A percentile compares a stretch with the other conserved stretches of the same genome.
These are phyloP conservation scores for Ophioninae sp. DNA, from an alignment of 2,888 invertebrate species.

Conservation along the genomic window DNA sequence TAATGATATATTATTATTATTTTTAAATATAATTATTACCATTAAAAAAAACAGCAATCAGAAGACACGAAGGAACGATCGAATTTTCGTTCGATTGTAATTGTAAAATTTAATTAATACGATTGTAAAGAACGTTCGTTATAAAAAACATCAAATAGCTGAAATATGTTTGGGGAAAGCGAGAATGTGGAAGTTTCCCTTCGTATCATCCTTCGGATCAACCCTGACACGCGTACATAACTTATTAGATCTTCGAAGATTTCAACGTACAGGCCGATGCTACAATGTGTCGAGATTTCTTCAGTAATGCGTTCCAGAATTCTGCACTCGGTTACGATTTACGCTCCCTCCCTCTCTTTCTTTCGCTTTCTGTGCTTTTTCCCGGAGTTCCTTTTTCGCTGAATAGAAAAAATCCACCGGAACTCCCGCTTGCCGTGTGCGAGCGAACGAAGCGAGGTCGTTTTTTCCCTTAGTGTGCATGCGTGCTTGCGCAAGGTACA, in stretches of 20 bases:
- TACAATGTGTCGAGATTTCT: not conserved
- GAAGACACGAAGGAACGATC: too few species aligned
- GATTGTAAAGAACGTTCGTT: too few species aligned
- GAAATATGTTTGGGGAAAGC: not conserved
- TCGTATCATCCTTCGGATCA: not conserved
- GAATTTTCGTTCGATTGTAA: too few species aligned
- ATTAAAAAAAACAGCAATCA: too few species aligned
- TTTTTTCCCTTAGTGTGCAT: constrained; percentile 8
- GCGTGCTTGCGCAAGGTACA: constrained; percentile 31
- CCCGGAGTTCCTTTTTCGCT: constrained; percentile 23
- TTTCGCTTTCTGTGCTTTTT: constrained; percentile 2
- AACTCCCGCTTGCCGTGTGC: constrained; percentile 21
- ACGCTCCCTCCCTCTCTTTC: constrained; percentile 7
- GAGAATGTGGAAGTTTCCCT: not conserved
- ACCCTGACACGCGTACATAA: not conserved
- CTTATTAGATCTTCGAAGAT: not conserved
- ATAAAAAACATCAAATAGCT: too few species aligned
- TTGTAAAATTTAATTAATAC: too few species aligned
- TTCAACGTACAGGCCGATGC: not conserved
- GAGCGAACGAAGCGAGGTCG: constrained; percentile 45
- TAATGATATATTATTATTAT: too few species aligned
- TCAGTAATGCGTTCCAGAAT: constrained; percentile 23
- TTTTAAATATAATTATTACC: too few species aligned
- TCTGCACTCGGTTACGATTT: constrained; percentile 32
- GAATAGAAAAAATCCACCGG: constrained; percentile 42